Conservation (phyloP, 2,797 vertebrate species). For the Gobio occitaniae region DNA sequence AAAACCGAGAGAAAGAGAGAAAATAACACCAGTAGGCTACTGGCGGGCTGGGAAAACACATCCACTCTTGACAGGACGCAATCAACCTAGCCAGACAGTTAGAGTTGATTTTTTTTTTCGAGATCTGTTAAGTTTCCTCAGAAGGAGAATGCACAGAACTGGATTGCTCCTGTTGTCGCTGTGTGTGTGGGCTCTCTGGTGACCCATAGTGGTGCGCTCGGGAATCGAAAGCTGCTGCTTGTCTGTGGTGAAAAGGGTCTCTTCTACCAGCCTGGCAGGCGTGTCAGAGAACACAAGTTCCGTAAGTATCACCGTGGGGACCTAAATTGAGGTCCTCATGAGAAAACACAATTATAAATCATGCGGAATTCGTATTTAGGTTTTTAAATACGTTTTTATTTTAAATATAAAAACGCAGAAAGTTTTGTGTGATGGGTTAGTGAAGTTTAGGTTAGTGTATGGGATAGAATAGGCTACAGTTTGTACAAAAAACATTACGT, state of each 20-base stretch:
- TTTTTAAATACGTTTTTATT: too few relatives aligned
- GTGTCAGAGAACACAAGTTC: conserved; percentile 41
- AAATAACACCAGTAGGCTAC: not conserved
- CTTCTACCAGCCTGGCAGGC: conserved; percentile 52
- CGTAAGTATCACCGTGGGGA: conserved; percentile 1
- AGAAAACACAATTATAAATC: too few relatives aligned
- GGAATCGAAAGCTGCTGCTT: conserved; percentile 45
- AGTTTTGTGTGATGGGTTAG: too few relatives aligned
- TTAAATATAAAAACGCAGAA: too few relatives aligned
- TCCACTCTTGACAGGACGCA: not conserved
- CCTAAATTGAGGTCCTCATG: too few relatives aligned
- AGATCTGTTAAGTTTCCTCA: not conserved
- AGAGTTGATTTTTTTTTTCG: not conserved
- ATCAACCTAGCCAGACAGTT: not conserved
- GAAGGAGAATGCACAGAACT: conserved; percentile 31
- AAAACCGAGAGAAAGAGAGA: not conserved
- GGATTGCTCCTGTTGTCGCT: conserved; percentile 27
- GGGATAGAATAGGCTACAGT: too few relatives aligned
- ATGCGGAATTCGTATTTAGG: too few relatives aligned
- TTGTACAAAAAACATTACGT: too few relatives aligned
- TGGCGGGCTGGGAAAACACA: not conserved
- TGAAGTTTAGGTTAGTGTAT: too few relatives aligned
- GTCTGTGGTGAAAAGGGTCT: conserved; percentile 59
- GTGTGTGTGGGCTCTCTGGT: conserved; percentile 40
- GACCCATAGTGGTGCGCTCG: conserved; percentile 37